Evolutionary conservation across 53 echinoderm and acorn worm genomes (phyloP).

Genomic region (Crossaster papposus): DNA sequence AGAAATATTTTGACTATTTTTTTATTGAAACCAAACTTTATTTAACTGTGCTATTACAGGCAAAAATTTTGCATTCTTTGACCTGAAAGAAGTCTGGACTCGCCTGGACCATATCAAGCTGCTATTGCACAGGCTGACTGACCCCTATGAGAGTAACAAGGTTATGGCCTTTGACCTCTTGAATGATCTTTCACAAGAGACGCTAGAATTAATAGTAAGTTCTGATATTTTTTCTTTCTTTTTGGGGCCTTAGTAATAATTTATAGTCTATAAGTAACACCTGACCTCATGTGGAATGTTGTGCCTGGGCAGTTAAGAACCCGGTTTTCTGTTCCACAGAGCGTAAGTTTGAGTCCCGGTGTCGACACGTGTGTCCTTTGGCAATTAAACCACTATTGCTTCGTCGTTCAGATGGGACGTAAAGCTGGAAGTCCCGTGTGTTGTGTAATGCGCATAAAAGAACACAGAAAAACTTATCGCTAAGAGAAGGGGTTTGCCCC

Average conservation of each 20-base stretch:
- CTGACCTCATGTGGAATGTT: too few species aligned
- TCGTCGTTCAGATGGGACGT: too few species aligned
- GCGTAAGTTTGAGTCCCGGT: too few species aligned
- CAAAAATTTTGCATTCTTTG: constrained; percentile 32
- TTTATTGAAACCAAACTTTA: not conserved
- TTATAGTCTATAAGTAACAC: not conserved
- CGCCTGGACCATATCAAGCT: constrained; percentile 57
- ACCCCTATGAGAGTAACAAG: constrained; percentile 84
- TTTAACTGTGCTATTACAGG: constrained; percentile 25
- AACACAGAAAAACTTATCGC: too few species aligned
- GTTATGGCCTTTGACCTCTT: constrained; percentile 91
- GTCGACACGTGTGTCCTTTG: too few species aligned
- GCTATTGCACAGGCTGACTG: constrained; percentile 74
- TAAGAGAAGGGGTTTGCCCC: too few species aligned
- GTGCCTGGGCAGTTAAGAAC: too few species aligned
- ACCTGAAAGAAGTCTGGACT: constrained; percentile 63
- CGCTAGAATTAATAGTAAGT: constrained; percentile 76
- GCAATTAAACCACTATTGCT: too few species aligned
- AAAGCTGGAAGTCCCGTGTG: too few species aligned
- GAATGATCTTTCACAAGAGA: constrained; percentile 68
- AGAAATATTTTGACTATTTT: not conserved
- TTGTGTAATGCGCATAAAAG: too few species aligned
- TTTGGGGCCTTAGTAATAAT: too few species aligned
- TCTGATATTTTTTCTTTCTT: not conserved
- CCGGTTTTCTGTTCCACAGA: too few species aligned